phyloP scores from a whole-genome alignment of 2,113 vertebrate species.

The Podiceps cristatus region DNA sequence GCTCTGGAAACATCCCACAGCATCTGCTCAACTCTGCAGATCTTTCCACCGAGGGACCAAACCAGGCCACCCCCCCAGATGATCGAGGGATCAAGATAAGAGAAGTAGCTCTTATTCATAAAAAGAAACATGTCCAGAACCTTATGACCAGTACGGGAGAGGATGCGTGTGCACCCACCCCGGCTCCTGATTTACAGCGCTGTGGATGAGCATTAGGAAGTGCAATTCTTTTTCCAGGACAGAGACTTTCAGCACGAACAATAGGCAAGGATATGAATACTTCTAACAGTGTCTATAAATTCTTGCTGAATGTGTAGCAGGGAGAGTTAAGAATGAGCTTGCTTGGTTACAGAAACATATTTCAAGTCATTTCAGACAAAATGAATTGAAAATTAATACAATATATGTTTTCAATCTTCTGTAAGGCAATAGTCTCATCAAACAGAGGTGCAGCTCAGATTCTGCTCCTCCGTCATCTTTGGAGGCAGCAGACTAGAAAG shows the following conservation, averaged over 20 bases:
- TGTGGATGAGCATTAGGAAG: neutral
- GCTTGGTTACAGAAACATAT: neutral
- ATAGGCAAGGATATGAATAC: neutral
- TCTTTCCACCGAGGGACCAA: neutral
- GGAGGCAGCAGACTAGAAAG: neutral
- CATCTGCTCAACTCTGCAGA: neutral
- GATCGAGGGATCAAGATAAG: neutral
- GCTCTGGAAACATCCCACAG: neutral
- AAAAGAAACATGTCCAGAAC: neutral
- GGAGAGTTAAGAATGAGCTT: neutral
- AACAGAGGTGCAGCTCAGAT: neutral
- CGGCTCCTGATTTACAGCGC: neutral
- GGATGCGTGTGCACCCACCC: neutral
- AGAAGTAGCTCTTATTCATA: neutral
- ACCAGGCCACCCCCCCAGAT: neutral
- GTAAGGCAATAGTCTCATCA: neutral
- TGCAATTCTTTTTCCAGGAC: neutral
- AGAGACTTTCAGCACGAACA: neutral
- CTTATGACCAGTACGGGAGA: neutral
- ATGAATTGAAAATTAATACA: neutral
- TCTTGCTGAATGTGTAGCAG: neutral
- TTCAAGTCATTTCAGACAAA: neutral
- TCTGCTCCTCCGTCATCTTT: neutral
- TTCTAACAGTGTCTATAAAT: slow-evolving; percentile 19
- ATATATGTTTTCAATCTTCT: neutral